A percentile compares a stretch with the other conserved stretches of the same genome.
Evolutionary conservation across 92 coral and sea anemone species (phyloP).

Genomic region (Paramuricea clavata): DNA sequence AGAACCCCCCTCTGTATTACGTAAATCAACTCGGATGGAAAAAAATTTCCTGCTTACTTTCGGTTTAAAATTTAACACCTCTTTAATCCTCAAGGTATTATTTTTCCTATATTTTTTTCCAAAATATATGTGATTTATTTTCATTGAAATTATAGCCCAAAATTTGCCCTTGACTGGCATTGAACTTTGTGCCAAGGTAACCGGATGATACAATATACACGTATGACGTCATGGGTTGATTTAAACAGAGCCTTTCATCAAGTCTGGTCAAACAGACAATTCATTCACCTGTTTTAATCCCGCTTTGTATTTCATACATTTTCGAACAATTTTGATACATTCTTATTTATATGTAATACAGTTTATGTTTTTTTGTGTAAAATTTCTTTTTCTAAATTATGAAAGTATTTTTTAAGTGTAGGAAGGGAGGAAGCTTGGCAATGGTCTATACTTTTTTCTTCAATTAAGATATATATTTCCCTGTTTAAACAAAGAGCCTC

Average conservation of each 20-base stretch:
- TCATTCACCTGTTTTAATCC: slow-evolving; percentile 18
- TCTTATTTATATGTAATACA: background rate
- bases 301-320: background rate
- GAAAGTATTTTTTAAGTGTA: background rate
- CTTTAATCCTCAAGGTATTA: background rate
- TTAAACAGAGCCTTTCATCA: background rate
- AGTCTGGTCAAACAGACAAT: background rate
- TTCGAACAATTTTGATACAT: background rate
- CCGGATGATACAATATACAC: background rate
- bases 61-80: slow-evolving; percentile 9
- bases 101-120: background rate
- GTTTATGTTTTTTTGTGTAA: background rate
- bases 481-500: slow-evolving; percentile 20
- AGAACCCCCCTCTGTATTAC: slow-evolving; percentile 62
- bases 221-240: slow-evolving; percentile 35
- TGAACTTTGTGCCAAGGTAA: slow-evolving; percentile 35
- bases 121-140: background rate
- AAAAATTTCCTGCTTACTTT: background rate
- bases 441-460: background rate
- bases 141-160: background rate
- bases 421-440: slow-evolving; percentile 9
- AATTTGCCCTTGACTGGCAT: slow-evolving; percentile 20
- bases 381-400: background rate
- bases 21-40: slow-evolving; percentile 2
- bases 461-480: background rate